Base-by-base conservation (phyloP, 2,797 vertebrate genomes). In the Galaxias olidus region DNA sequence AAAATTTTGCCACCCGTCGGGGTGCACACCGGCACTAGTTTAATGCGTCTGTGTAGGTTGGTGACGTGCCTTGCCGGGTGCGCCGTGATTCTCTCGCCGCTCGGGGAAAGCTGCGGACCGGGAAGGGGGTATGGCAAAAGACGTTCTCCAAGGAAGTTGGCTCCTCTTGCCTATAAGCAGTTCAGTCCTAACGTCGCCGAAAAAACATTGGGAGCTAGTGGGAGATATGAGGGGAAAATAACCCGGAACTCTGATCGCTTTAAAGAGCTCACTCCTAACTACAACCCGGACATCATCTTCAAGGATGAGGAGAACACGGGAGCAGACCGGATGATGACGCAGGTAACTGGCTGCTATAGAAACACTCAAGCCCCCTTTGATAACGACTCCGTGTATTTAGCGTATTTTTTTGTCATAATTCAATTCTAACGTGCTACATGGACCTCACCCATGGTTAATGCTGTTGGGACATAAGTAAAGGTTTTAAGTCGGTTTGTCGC, bases 231-330 rank as follows among this genome's bases (percentile, higher is more conserved):
- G 69, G 96, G 95, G 61, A 98, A 98, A 85, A 94, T 97, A 61
- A 94, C 93, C 62, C 92, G 95, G 50, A 94, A 83, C 90, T 95
- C 95, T 0, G 96, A 97, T 81, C 93, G 96, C 87, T 98, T 96
- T 92, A 96, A 94, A 90, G 96, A 97, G 83, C 95, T 97, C 74
- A 95, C 92, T 65, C 95, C 95, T 14, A 97, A 98, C 91, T 98
- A 97, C 90, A 98, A 98, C 80, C 95, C 96, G 40, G 96, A 98
- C 92, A 98, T 98, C 93, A 96, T 97, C 91, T 98, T 98, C 89
- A 98, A 98, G 88, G 96, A 98, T 90, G 96, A 98, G 90, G 96
- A 98, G 92, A 97, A 95, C 88, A 96, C 94, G 65, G 95, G 95
- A 73, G 95, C 94, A 55, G 94, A 95, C 87, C 92, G 95, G 71